Percentiles rank a stretch among this genome's conserved stretches.
phyloP scores from a whole-genome alignment of 2,113 vertebrate species.

The Salvelinus alpinus region DNA sequence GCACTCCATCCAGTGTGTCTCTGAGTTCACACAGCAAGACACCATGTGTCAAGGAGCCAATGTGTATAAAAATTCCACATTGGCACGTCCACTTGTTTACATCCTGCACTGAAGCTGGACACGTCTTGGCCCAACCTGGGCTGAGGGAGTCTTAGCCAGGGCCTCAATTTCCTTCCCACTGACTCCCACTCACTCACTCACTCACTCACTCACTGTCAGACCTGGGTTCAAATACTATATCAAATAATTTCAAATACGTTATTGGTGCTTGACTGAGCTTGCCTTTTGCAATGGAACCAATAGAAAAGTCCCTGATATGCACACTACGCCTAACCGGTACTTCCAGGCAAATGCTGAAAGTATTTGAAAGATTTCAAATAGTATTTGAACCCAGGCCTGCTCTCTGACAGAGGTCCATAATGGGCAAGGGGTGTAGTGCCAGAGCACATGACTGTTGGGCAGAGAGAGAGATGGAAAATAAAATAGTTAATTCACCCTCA shows the following conservation, averaged over 20 bases:
- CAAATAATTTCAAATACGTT: too few relatives aligned
- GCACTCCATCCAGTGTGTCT: conserved; percentile 33
- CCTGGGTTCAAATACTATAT: background rate
- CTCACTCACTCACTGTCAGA: conserved; percentile 10
- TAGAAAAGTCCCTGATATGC: too few relatives aligned
- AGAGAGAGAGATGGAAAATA: conserved; percentile 46
- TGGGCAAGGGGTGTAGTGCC: conserved; percentile 30
- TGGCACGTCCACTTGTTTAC: conserved; percentile 70
- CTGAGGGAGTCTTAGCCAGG: conserved; percentile 46
- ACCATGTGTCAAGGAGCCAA: conserved; percentile 55
- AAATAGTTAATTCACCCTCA: conserved; percentile 49
- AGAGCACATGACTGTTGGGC: conserved; percentile 54
- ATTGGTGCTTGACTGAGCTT: too few relatives aligned
- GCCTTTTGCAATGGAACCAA: too few relatives aligned
- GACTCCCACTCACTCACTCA: background rate
- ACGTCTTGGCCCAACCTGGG: conserved; percentile 53
- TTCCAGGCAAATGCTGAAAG: too few relatives aligned
- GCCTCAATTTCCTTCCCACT: background rate
- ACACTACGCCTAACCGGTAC: too few relatives aligned
- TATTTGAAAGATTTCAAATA: too few relatives aligned
- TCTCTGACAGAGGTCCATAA: conserved; percentile 27
- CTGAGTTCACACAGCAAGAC: conserved; percentile 45
- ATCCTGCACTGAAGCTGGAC: conserved; percentile 58
- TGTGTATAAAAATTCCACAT: conserved; percentile 62
- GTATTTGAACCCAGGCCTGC: background rate